These are phyloP conservation scores for Psettodes erumei DNA, from an alignment of 2,113 vertebrate species.

Conservation along the genomic window DNA sequence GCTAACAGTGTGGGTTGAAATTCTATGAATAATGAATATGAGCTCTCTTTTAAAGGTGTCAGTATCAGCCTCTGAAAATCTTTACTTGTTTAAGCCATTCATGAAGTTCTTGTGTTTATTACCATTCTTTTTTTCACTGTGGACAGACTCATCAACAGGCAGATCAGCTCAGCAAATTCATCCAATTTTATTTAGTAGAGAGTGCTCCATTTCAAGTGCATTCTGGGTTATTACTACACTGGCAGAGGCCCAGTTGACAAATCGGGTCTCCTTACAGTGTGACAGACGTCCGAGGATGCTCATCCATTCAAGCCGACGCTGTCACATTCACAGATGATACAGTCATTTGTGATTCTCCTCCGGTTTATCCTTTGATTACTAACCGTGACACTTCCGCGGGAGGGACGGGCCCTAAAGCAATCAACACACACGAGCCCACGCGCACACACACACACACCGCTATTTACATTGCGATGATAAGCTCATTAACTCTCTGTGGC, in stretches of 20 bases:
- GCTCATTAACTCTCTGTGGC: slow-evolving; percentile 74
- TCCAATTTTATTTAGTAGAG: slow-evolving; percentile 22
- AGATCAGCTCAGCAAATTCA: slow-evolving; percentile 9
- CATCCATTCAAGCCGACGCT: slow-evolving; percentile 17
- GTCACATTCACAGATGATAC: slow-evolving; percentile 32
- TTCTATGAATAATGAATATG: background rate
- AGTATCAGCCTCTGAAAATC: background rate
- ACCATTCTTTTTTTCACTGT: background rate
- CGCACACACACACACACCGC: slow-evolving; percentile 42
- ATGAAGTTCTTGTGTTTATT: background rate
- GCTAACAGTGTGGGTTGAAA: background rate
- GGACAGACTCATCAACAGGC: slow-evolving; percentile 6
- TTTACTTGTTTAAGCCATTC: background rate
- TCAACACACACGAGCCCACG: slow-evolving; percentile 46
- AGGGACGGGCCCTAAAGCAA: slow-evolving; percentile 61
- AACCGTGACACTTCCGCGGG: slow-evolving; percentile 61
- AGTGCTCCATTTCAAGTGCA: slow-evolving; percentile 34
- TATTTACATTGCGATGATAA: slow-evolving; percentile 80
- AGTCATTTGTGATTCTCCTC: slow-evolving; percentile 63
- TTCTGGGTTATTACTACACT: slow-evolving; percentile 5
- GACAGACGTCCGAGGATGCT: slow-evolving; percentile 23
- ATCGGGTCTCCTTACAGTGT: slow-evolving; percentile 22
- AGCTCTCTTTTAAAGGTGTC: too few relatives aligned
- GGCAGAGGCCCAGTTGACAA: slow-evolving; percentile 6
- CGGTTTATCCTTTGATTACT: slow-evolving; percentile 65